Conservation (phyloP, 2,888 invertebrate genomes). For the Meliscaeva auricollis region DNA sequence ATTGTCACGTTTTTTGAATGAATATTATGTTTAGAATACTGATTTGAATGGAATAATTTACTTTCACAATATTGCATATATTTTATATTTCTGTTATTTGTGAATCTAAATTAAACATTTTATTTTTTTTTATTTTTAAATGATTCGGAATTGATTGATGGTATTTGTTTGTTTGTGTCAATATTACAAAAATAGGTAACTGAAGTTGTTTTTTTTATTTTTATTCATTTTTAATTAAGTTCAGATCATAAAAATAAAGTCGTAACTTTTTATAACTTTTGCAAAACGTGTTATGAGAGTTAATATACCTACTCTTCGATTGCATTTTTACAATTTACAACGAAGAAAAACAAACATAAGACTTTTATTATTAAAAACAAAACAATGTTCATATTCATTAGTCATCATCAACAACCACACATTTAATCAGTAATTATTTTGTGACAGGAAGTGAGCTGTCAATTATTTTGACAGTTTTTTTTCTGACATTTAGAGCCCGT, state of each 20-base stretch:
- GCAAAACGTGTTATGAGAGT: conserved; percentile 1
- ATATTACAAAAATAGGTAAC: not conserved
- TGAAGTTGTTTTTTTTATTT: conserved; percentile 17
- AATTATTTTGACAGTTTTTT: too few species aligned
- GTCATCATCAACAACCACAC: too few species aligned
- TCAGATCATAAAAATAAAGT: conserved; percentile 26
- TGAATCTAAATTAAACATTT: not conserved
- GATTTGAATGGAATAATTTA: conserved; percentile 13
- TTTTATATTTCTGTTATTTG: not conserved
- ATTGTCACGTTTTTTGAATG: conserved; percentile 47
- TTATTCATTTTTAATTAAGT: too few species aligned
- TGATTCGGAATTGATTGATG: conserved; percentile 30
- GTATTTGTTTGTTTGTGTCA: not conserved
- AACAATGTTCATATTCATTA: too few species aligned
- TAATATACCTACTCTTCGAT: not conserved
- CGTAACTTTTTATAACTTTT: conserved; percentile 37
- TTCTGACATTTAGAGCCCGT: too few species aligned
- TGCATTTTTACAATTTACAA: not conserved
- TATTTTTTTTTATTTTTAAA: conserved; percentile 1
- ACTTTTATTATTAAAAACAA: not conserved
- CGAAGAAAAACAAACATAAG: not conserved
- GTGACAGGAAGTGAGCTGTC: too few species aligned
- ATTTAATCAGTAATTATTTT: too few species aligned
- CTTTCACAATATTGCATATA: conserved; percentile 26
- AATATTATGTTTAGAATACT: conserved; percentile 42